Base-by-base conservation (phyloP, 2,888 invertebrate genomes). In the Glomeris marginata region DNA sequence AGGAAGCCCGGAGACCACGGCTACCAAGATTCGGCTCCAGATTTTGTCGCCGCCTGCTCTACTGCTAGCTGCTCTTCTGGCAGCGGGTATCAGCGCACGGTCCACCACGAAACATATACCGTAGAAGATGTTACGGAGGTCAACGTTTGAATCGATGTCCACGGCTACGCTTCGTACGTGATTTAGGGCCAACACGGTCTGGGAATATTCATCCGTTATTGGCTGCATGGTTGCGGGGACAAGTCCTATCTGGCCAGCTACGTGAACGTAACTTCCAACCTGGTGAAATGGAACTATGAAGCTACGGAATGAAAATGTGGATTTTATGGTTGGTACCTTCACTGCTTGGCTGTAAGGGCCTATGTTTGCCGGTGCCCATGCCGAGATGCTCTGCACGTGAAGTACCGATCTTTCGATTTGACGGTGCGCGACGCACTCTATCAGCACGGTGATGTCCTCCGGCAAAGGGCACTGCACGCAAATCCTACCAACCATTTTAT, bases 341-440 rank as follows among this genome's bases (percentile, higher is more conserved):
- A 85, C 77, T 2, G 86, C 84, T 71, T 94, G 94, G 64, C 92
- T 92, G 66, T 94, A 94, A 5, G 94, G 92, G 42, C 92, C 94
- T 60, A 94, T 92, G 65, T 90, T 92, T 53, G 92, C 91, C 1
- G 94, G 92, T n/a, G 92, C 91, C 94, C 94, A 94, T 66, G 94
- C 91, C 28, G 91, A 92, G 60, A 92, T 79, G 54, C 91, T 84
- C 69, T 92, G 92, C 38, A 94, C 91, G 65, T 94, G 92, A 84
- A 92, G 74, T 53, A 84, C 51, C n/a, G 49, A 75, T 58, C 63
- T 63, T 41, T 62, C 60, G 43, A 15, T 22, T 1, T 21, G 10
- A 4, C 38, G 35, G n/a, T 36, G 35, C 13, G 43, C 53, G 1
- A 47, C n/a, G 33, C 53, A 53, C 16, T 51, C 28, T 10, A 53